phyloP scores from a whole-genome alignment of 2,888 invertebrate species.

The Seira ritae region DNA sequence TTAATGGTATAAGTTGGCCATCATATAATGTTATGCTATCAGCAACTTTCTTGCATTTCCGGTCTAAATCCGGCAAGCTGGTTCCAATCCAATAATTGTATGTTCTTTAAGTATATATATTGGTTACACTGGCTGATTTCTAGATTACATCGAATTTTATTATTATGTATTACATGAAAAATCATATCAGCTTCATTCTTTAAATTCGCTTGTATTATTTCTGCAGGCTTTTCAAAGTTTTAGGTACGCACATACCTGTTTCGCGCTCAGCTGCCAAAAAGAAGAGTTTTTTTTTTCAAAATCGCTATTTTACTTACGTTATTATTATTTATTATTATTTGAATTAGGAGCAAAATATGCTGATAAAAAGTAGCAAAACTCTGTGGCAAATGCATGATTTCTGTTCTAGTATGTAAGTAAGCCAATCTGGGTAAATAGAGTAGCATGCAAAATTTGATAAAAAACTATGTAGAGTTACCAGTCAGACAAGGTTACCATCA shows the following conservation, averaged over 20 bases:
- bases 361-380: slow-evolving; percentile 42
- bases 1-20: no score
- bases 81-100: slow-evolving; percentile 37
- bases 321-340: slow-evolving; percentile 21
- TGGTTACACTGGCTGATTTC: slow-evolving; percentile 20
- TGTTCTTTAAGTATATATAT: slow-evolving; percentile 24
- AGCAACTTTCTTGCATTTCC: slow-evolving; percentile 43
- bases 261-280: slow-evolving; percentile 26
- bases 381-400: slow-evolving; percentile 51
- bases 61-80: slow-evolving; percentile 46
- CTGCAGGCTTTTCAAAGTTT: neutral
- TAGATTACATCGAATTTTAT: slow-evolving; percentile 23
- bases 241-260: slow-evolving; percentile 30
- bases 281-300: slow-evolving; percentile 12
- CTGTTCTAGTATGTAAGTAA: slow-evolving; percentile 31
- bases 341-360: slow-evolving; percentile 32
- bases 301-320: slow-evolving; percentile 32
- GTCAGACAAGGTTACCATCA: slow-evolving; percentile 61
- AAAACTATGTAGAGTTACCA: slow-evolving; percentile 63
- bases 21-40: no score
- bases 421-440: slow-evolving; percentile 63
- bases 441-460: slow-evolving; percentile 56
- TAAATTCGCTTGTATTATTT: neutral
- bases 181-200: slow-evolving; percentile 25
- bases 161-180: slow-evolving; percentile 36